A percentile compares a stretch with the other conserved stretches of the same genome.
Evolutionary conservation across 2,797 vertebrate genomes (phyloP).

Genomic region (Cephalopachus bancanus): DNA sequence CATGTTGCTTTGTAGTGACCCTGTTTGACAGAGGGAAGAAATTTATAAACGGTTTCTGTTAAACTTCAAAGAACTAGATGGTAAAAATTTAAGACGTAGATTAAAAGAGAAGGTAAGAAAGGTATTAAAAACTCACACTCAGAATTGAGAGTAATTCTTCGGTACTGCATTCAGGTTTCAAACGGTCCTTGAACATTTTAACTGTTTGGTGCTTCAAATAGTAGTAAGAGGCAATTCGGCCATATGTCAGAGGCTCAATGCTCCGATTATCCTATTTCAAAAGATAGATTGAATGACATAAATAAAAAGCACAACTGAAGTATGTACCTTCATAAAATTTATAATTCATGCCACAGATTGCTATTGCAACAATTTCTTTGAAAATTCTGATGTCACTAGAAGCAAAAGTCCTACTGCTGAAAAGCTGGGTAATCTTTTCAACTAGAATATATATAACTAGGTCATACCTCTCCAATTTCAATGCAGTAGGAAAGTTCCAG

Average conservation of each 20-base stretch:
- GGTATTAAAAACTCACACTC: constrained; percentile 91
- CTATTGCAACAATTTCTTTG: constrained; percentile 1
- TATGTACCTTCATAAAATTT: constrained; percentile 18
- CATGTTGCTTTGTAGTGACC: background rate
- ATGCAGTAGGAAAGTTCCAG: constrained; percentile 97
- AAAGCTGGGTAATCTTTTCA: constrained; percentile 24
- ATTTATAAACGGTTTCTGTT: constrained; percentile 19
- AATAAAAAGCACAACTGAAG: constrained; percentile 52
- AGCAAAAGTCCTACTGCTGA: background rate
- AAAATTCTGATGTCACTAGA: constrained; percentile 3
- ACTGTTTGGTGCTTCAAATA: constrained; percentile 97
- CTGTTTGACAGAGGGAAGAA: constrained; percentile 2
- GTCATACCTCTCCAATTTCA: constrained; percentile 94
- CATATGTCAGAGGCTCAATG: constrained; percentile 94
- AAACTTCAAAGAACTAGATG: constrained; percentile 52
- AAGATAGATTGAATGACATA: constrained; percentile 61
- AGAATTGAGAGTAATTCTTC: constrained; percentile 95
- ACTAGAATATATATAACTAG: constrained; percentile 37
- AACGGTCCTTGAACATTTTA: constrained; percentile 94
- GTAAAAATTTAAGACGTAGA: constrained; percentile 55
- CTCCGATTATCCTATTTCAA: constrained; percentile 92
- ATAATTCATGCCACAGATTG: background rate
- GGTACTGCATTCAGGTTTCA: constrained; percentile 93
- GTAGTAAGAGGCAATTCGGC: constrained; percentile 97
- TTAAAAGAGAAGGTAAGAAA: constrained; percentile 55